Base-by-base conservation (phyloP, 2,113 vertebrate genomes). In the Bungarus multicinctus region DNA sequence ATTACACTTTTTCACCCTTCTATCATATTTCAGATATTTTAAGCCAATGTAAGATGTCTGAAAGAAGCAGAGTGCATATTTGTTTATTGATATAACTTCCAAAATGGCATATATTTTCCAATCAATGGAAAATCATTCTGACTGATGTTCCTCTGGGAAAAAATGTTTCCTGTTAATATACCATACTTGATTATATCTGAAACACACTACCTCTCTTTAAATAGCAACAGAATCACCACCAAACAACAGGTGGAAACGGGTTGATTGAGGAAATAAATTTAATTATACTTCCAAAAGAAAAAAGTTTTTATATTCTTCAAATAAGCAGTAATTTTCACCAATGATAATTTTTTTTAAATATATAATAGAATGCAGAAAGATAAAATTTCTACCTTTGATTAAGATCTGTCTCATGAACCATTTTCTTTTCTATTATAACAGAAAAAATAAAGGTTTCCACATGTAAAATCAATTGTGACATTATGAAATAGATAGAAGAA, bases 41-140 rank as follows among this genome's bases (percentile, higher is more conserved):
- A 92, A 47, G 47, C 14, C 81, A 60, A 53, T 89, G 90, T 90
- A 92, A 87, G 95, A 22, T 18, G 92, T 94, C 87, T 34, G 87
- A 95, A 95, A 94, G 7, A 94, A 95, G 81, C 2, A 54, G 39
- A 64, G 92, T 87, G 0, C 30, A 0, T 91, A 94, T n/a, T 18
- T 0, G 0, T 14, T 93, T 95, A 54, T 39, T 90, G 85, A 74
- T 57, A 11, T 16, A 81, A 57, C 57, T 94, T 93, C 58, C 60
- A 88, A 94, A 95, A 95, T 94, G 96, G 27, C 1, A 39, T 74
- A 11, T 93, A 93, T 97, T 97, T 97, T 95, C 91, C 95, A 89
- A 97, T 94, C 27, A 96, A 92, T 89, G 89, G 47, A 47, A 94
- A 91, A 92, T 96, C 91, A 95, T 95, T 92, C 94, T 94, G 89